Percentiles rank a stretch among this genome's conserved stretches.
Conservation (phyloP, 2,888 invertebrate species). For the Pterostichus niger region DNA sequence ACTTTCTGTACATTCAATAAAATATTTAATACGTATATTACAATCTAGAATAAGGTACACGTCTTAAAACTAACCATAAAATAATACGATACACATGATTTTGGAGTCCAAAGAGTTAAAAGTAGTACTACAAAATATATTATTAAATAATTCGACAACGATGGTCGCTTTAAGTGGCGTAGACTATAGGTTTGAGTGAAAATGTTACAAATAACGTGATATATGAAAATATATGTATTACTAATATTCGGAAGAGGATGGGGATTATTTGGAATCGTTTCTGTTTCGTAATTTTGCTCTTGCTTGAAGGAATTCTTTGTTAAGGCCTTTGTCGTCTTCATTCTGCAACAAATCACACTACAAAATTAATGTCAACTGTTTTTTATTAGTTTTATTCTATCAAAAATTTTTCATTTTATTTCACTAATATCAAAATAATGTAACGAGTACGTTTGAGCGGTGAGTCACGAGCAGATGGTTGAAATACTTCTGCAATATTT, state of each 20-base stretch:
- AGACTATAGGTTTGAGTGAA: neutral
- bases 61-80: neutral
- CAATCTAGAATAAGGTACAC: neutral
- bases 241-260: neutral
- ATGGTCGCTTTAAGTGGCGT: no score
- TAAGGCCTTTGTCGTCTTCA: slow-evolving; percentile 77
- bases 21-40: slow-evolving; percentile 1
- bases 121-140: no score
- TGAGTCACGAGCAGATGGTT: no score
- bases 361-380: neutral
- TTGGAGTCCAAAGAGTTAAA: no score
- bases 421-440: no score
- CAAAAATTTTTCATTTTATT: no score
- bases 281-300: slow-evolving; percentile 82
- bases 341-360: slow-evolving; percentile 72
- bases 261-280: slow-evolving; percentile 73
- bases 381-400: no score
- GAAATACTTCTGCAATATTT: no score
- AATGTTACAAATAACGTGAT: slow-evolving; percentile 46
- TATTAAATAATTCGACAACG: no score
- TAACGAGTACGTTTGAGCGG: no score
- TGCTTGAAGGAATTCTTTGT: slow-evolving; percentile 82
- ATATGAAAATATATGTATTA: slow-evolving; percentile 61
- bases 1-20: slow-evolving; percentile 2
- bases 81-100: neutral